Evolutionary conservation across 2,797 vertebrate genomes (phyloP).

Genomic region (Aldrovandia affinis): DNA sequence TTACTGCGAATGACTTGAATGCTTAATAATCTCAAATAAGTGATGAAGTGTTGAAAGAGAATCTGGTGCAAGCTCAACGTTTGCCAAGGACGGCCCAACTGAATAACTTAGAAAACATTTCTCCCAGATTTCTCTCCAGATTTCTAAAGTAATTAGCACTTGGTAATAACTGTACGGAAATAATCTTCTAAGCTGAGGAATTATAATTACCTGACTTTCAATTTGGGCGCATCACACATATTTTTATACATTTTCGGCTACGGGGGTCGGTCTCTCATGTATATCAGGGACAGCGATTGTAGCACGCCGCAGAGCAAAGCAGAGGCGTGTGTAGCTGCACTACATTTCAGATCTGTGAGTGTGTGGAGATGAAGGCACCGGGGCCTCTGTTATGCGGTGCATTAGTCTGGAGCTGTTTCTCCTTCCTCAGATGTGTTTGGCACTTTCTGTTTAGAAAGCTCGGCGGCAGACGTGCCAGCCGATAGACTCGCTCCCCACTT

Average conservation of each 20-base stretch:
- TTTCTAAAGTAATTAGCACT: background rate
- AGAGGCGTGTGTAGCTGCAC: background rate
- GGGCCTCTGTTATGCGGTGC: background rate
- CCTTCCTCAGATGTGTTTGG: background rate
- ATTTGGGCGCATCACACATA: background rate
- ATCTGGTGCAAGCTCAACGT: background rate
- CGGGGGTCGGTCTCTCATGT: background rate
- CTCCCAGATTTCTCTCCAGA: background rate
- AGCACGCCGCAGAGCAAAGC: background rate
- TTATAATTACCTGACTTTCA: slow-evolving; percentile 8
- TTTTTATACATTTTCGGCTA: background rate
- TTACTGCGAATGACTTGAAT: background rate
- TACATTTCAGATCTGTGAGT: background rate
- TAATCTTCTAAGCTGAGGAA: background rate
- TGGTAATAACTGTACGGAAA: slow-evolving; percentile 2
- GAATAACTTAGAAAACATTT: background rate
- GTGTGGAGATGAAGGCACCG: background rate
- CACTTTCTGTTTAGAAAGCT: background rate
- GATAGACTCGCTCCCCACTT: background rate
- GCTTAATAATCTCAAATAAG: background rate
- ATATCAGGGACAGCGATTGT: background rate
- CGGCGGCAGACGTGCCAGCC: background rate
- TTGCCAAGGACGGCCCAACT: background rate
- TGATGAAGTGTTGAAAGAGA: background rate
- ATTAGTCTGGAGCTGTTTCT: background rate